Conservation (phyloP, 2,797 vertebrate species). For the Euphonia xanthogaster region DNA sequence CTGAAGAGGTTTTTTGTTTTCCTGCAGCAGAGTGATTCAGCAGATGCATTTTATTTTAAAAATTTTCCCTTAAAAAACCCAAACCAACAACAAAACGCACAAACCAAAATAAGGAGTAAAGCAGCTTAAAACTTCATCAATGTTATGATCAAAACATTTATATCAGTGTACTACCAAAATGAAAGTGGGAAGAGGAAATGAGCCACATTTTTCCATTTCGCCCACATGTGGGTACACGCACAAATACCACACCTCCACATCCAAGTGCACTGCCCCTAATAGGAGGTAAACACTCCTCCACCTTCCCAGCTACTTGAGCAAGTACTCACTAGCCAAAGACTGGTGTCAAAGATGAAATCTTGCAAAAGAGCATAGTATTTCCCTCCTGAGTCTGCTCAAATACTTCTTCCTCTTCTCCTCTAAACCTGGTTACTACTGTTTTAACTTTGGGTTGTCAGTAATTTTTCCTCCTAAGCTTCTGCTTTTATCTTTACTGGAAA, state of each 20-base stretch:
- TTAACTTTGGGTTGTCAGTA: not conserved
- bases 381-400: not conserved
- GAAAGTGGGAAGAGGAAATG: conserved; percentile 5
- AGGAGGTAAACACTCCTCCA: conserved; percentile 8
- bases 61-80: not conserved
- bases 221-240: not conserved
- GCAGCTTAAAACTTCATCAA: not conserved
- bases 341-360: not conserved
- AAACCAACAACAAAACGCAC: not conserved
- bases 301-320: not conserved
- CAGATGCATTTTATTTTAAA: not conserved
- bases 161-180: not conserved
- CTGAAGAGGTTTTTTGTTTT: not conserved
- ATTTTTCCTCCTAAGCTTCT: not conserved
- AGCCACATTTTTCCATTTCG: not conserved
- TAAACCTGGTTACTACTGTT: not conserved
- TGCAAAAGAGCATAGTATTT: not conserved
- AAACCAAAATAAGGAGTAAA: not conserved
- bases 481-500: not conserved
- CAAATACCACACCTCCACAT: not conserved
- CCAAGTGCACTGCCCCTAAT: not conserved
- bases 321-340: not conserved
- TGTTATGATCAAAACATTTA: not conserved
- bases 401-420: not conserved
- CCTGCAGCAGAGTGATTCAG: not conserved